Percentiles rank a stretch among this genome's conserved stretches.
Conservation (phyloP, 2,113 vertebrate genomes). For the Phaethornis superciliosus region DNA sequence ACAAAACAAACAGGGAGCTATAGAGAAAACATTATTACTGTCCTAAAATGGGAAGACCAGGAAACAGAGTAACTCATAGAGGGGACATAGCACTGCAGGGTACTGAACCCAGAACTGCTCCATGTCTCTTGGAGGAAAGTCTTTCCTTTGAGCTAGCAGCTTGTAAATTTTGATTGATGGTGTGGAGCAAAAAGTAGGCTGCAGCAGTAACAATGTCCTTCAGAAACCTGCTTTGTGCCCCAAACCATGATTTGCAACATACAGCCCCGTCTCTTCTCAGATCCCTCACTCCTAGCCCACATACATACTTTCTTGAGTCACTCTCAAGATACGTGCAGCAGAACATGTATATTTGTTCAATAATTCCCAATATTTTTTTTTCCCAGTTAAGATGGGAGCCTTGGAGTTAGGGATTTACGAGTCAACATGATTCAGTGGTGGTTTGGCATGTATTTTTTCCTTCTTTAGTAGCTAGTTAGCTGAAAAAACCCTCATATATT, state of each 20-base stretch:
- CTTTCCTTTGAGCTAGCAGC: background rate
- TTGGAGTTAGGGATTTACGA: constrained; percentile 16
- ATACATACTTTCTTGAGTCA: background rate
- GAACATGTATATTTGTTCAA: background rate
- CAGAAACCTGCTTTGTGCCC: background rate
- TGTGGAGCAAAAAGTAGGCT: background rate
- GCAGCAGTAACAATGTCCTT: background rate
- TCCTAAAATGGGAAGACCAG: background rate
- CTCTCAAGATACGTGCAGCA: background rate
- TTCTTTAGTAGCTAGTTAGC: constrained; percentile 53
- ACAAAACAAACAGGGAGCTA: background rate
- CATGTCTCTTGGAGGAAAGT: background rate
- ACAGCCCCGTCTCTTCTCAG: background rate
- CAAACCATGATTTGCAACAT: background rate
- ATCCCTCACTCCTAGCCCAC: background rate
- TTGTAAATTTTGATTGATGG: background rate
- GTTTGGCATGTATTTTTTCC: constrained; percentile 29
- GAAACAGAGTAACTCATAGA: background rate
- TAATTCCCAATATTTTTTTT: constrained; percentile 1
- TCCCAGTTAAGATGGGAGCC: constrained; percentile 12
- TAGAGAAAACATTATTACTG: background rate
- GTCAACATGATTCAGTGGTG: constrained; percentile 45
- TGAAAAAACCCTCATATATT: constrained; percentile 54
- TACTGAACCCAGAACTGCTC: background rate
- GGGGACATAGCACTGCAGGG: background rate